These are phyloP conservation scores for Nasonia giraulti DNA, from an alignment of 1,140 invertebrate genomes.

Conservation along the genomic window DNA sequence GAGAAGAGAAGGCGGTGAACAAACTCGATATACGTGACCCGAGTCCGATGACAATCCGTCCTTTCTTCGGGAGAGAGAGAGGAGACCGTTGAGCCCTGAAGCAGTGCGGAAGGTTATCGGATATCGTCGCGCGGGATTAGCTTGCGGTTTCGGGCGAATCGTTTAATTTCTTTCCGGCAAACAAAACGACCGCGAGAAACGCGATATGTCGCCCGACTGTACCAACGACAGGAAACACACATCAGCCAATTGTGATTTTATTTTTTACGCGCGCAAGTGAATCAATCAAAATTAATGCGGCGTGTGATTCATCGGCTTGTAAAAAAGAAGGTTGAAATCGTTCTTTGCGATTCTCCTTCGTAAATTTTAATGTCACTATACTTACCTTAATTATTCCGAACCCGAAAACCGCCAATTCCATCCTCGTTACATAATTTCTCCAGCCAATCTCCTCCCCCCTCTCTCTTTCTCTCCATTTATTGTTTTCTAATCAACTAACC, in stretches of 20 bases:
- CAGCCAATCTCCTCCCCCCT: neutral
- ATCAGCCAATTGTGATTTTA: neutral
- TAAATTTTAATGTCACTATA: too few relatives aligned
- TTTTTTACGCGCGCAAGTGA: neutral
- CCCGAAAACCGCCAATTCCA: neutral
- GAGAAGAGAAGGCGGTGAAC: neutral
- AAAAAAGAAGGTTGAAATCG: too few relatives aligned
- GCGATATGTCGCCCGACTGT: neutral
- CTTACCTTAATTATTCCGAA: neutral
- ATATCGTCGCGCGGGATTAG: constrained; percentile 23
- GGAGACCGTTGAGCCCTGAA: neutral
- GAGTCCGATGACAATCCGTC: constrained; percentile 48
- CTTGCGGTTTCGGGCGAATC: constrained; percentile 26
- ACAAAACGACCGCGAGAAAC: constrained; percentile 14
- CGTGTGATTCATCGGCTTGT: neutral
- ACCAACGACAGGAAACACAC: neutral
- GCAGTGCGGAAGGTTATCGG: constrained; percentile 26
- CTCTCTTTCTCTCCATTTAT: neutral
- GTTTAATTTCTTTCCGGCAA: constrained; percentile 26
- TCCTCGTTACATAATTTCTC: neutral
- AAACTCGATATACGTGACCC: neutral
- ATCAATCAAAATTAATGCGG: too few relatives aligned
- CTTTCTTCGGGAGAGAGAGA: constrained; percentile 26
- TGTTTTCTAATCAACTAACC: constrained; percentile 43
- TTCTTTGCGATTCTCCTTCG: too few relatives aligned